Conservation (phyloP, 2,113 vertebrate species). For the Sula dactylatra region DNA sequence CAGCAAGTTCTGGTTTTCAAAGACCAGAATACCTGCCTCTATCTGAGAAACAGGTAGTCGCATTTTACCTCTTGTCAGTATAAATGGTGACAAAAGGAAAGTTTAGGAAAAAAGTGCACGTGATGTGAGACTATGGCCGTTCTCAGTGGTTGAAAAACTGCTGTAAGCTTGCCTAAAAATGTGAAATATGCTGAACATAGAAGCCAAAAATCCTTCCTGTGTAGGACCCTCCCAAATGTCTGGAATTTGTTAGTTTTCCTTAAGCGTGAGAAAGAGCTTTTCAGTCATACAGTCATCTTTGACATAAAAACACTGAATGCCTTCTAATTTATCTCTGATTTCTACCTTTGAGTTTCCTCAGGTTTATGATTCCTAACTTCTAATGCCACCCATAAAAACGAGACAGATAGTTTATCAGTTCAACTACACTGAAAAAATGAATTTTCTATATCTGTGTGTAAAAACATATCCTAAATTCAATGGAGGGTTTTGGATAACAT, state of each 20-base stretch:
- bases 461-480: not conserved
- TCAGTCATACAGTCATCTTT: not conserved
- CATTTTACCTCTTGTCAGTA: not conserved
- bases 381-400: not conserved
- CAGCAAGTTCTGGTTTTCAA: not conserved
- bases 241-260: conserved; percentile 45
- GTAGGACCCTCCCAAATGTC: conserved; percentile 1
- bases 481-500: not conserved
- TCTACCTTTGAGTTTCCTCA: not conserved
- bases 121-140: not conserved
- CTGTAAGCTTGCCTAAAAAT: conserved; percentile 51
- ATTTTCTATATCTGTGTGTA: not conserved
- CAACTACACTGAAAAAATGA: not conserved
- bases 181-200: conserved; percentile 39
- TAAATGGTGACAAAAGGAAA: not conserved
- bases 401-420: not conserved
- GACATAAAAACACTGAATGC: not conserved
- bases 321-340: not conserved
- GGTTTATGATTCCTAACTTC: not conserved
- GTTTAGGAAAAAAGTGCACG: not conserved
- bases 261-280: not conserved
- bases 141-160: not conserved
- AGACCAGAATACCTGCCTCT: not conserved
- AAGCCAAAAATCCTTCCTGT: conserved; percentile 41
- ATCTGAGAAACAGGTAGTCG: not conserved